These are phyloP conservation scores for Cerastis leucographa DNA, from an alignment of 2,888 invertebrate species.

Conservation along the genomic window DNA sequence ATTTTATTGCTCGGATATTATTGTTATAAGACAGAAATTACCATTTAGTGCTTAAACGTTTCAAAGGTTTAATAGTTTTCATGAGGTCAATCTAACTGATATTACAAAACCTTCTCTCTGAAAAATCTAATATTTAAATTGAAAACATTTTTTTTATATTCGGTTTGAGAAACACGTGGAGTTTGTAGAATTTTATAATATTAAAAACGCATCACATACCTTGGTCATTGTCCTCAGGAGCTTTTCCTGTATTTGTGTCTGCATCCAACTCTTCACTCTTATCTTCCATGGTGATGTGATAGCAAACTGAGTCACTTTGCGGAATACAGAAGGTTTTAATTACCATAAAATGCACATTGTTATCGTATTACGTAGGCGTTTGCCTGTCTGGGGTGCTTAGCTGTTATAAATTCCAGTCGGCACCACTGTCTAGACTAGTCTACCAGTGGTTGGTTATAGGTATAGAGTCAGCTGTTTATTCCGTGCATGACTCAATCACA, in stretches of 20 bases:
- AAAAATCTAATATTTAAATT: background rate
- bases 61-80: slow-evolving; percentile 32
- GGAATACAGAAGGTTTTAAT: slow-evolving; percentile 24
- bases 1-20: slow-evolving; percentile 48
- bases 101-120: background rate
- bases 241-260: slow-evolving; percentile 47
- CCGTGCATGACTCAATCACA: slow-evolving; percentile 27
- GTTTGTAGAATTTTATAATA: background rate
- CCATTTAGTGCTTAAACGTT: slow-evolving; percentile 25
- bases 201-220: slow-evolving; percentile 58
- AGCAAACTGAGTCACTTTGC: slow-evolving; percentile 26
- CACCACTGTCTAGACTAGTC: slow-evolving; percentile 64
- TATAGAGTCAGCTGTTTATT: slow-evolving; percentile 35
- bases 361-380: slow-evolving; percentile 57
- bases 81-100: slow-evolving; percentile 2
- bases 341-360: slow-evolving; percentile 43
- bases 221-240: slow-evolving; percentile 49
- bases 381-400: slow-evolving; percentile 52
- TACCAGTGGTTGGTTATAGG: slow-evolving; percentile 44
- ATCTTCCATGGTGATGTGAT: slow-evolving; percentile 37
- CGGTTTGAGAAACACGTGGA: background rate
- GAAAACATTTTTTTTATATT: background rate
- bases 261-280: slow-evolving; percentile 25
- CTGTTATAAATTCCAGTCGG: slow-evolving; percentile 60
- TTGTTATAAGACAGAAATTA: slow-evolving; percentile 15